Conservation (phyloP, 2,888 invertebrate genomes). For the Nesidiocoris tenuis region DNA sequence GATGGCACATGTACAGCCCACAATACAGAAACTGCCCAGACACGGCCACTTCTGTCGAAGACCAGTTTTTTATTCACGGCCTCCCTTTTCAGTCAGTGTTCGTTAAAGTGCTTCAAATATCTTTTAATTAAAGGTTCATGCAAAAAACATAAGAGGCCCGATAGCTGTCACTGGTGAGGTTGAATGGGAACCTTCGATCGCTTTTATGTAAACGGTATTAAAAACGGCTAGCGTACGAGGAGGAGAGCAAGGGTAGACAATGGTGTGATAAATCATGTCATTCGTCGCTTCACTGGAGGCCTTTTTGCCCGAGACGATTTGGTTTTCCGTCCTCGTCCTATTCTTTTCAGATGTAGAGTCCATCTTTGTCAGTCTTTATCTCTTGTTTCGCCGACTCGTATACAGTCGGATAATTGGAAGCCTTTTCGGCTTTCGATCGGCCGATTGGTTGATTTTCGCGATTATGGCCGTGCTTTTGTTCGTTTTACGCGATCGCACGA, state of each 20-base stretch:
- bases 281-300: slow-evolving; percentile 17
- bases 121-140: slow-evolving; percentile 46
- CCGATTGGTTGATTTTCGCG: background rate
- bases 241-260: slow-evolving; percentile 9
- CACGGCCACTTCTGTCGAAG: background rate
- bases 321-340: background rate
- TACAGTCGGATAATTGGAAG: background rate
- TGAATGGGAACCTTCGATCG: slow-evolving; percentile 10
- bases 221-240: slow-evolving; percentile 17
- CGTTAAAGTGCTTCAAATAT: slow-evolving; percentile 45
- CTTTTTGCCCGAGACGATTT: background rate
- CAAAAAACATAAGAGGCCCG: slow-evolving; percentile 40
- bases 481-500: too few species aligned
- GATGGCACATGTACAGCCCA: background rate
- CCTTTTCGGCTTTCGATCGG: too few species aligned
- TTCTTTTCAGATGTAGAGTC: background rate
- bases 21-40: too few species aligned
- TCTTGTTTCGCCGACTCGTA: background rate
- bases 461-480: background rate
- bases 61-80: slow-evolving; percentile 31
- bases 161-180: background rate
- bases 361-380: too few species aligned
- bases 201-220: slow-evolving; percentile 44
- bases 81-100: slow-evolving; percentile 24
- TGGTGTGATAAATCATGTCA: slow-evolving; percentile 38